Evolutionary conservation across 2,113 vertebrate species (phyloP).

Genomic region (Sterna hirundo): DNA sequence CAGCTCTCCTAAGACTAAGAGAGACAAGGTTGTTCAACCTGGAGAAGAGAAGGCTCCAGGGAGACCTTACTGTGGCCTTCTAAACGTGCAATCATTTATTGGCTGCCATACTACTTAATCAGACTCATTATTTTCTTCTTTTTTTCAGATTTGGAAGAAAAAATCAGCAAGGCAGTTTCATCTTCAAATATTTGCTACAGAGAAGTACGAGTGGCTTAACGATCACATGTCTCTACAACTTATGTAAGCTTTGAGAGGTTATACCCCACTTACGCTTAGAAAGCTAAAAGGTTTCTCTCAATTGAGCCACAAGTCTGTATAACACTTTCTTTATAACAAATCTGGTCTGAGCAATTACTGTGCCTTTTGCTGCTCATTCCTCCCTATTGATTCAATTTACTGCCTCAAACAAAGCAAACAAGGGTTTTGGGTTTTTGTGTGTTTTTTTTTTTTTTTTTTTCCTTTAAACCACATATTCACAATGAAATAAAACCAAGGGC

Average conservation of each 20-base stretch:
- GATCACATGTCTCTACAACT: fast-evolving
- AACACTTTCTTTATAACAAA: neutral
- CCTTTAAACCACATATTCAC: neutral
- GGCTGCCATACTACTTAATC: neutral
- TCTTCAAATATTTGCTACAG: neutral
- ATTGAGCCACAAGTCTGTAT: neutral
- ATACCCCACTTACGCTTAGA: fast-evolving
- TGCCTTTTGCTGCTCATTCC: neutral
- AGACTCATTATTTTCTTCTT: neutral
- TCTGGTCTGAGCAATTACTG: neutral
- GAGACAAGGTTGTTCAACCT: neutral
- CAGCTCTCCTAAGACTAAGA: neutral
- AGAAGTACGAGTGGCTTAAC: neutral
- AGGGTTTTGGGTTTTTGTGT: fast-evolving
- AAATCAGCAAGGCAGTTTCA: neutral
- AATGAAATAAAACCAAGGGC: neutral
- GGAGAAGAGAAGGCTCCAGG: neutral
- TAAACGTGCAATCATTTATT: neutral
- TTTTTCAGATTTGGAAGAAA: neutral
- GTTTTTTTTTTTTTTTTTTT: neutral
- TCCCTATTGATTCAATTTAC: neutral
- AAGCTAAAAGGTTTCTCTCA: neutral
- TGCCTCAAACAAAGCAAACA: neutral
- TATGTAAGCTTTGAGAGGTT: neutral
- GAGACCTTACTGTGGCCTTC: neutral